These are phyloP conservation scores for Mycteria americana DNA, from an alignment of 2,797 vertebrate species.

Conservation along the genomic window DNA sequence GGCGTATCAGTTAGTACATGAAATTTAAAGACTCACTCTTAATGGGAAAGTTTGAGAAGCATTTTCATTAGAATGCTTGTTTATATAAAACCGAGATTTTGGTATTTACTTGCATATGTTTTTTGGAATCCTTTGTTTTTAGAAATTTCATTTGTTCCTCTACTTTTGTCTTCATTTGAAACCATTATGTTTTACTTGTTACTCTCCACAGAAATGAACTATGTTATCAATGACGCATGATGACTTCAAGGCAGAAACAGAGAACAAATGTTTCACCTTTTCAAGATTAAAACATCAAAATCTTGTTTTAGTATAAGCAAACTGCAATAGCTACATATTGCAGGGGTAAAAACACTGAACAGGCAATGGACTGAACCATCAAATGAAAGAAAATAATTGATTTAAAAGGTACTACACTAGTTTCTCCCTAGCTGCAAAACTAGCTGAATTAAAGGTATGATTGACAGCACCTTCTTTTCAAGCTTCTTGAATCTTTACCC, in stretches of 20 bases:
- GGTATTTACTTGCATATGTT: neutral
- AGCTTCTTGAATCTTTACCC: neutral
- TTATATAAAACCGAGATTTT: neutral
- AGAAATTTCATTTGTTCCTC: neutral
- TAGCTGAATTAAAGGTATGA: neutral
- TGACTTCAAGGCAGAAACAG: neutral
- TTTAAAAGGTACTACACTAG: neutral
- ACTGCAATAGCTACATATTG: neutral
- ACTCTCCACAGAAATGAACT: neutral
- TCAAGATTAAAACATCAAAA: neutral
- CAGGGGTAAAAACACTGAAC: neutral
- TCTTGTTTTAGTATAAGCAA: neutral
- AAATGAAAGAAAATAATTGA: neutral
- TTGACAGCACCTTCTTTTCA: neutral
- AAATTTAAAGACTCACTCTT: slow-evolving; percentile 16
- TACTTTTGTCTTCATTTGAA: neutral
- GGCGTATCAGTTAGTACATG: neutral
- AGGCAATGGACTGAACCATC: neutral
- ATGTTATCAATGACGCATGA: neutral
- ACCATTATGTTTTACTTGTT: neutral
- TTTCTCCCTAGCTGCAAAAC: neutral
- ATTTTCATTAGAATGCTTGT: neutral
- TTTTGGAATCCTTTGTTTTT: neutral
- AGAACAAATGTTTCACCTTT: neutral
- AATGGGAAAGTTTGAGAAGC: neutral